Conservation (phyloP, 2,888 invertebrate species). For the Acanthosepion esculentum region DNA sequence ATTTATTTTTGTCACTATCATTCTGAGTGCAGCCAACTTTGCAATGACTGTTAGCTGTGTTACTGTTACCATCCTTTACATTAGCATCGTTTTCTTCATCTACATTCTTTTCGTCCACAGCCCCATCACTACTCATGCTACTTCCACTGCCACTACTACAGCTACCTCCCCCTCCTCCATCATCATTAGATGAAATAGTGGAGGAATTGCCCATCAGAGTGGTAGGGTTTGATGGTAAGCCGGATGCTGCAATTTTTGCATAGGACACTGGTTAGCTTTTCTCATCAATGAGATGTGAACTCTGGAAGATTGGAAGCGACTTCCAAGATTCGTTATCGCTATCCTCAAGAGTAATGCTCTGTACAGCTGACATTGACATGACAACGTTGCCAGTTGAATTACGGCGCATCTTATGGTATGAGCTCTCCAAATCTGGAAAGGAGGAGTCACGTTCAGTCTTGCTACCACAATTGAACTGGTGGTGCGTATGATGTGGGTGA, state of each 20-base stretch:
- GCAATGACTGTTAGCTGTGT: neutral
- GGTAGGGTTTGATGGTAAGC: slow-evolving; percentile 11
- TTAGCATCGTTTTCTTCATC: neutral
- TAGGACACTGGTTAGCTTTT: slow-evolving; percentile 38
- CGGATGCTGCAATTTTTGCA: slow-evolving; percentile 25
- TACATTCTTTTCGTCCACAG: neutral
- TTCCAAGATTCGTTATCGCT: slow-evolving; percentile 10
- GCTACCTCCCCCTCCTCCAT: neutral
- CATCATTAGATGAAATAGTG: neutral
- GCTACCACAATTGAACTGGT: neutral
- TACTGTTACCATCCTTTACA: neutral
- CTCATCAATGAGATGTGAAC: neutral
- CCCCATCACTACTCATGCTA: neutral
- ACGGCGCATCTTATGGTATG: slow-evolving; percentile 23
- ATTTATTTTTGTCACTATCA: neutral
- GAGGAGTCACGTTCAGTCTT: slow-evolving; percentile 25
- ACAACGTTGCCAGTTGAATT: slow-evolving; percentile 37
- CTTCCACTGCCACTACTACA: neutral
- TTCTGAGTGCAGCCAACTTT: neutral
- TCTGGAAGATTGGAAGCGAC: slow-evolving; percentile 8
- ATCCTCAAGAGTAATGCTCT: neutral
- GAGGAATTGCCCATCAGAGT: neutral
- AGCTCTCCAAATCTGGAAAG: slow-evolving; percentile 15
- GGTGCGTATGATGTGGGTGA: neutral
- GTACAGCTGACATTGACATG: slow-evolving; percentile 35